These are phyloP conservation scores for Vulpes vulpes DNA, from an alignment of 2,113 vertebrate species.

Conservation along the genomic window DNA sequence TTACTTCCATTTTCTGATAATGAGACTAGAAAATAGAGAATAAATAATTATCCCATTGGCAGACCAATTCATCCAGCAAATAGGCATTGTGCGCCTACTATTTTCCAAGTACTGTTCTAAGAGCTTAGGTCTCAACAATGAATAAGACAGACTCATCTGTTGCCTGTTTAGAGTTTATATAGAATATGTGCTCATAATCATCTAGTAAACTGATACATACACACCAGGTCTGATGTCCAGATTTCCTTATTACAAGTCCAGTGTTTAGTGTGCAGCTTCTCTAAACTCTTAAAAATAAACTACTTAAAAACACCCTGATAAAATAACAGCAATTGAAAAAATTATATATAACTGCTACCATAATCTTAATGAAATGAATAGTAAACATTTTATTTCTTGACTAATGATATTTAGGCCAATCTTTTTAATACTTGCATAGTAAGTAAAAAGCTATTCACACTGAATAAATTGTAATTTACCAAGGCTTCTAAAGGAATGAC, in stretches of 20 bases:
- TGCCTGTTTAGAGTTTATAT: background rate
- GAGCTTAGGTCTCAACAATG: background rate
- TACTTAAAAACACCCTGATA: background rate
- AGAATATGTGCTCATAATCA: background rate
- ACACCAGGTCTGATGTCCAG: background rate
- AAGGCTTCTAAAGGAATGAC: background rate
- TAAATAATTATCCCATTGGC: slow-evolving; percentile 40
- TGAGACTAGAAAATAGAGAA: slow-evolving; percentile 39
- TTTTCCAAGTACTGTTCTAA: background rate
- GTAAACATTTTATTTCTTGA: background rate
- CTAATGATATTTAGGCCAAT: background rate
- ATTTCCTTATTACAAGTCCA: background rate
- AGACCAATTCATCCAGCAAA: background rate
- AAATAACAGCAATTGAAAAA: background rate
- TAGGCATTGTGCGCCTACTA: background rate
- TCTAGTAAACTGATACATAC: background rate
- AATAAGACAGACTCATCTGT: background rate
- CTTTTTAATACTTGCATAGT: background rate
- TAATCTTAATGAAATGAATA: background rate
- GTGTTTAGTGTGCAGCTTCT: background rate
- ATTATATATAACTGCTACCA: background rate
- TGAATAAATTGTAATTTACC: background rate
- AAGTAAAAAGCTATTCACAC: background rate
- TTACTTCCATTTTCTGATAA: slow-evolving; percentile 56
- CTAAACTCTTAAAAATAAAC: background rate